Conservation (phyloP, 2,888 invertebrate genomes). For the Atethmia centrago region DNA sequence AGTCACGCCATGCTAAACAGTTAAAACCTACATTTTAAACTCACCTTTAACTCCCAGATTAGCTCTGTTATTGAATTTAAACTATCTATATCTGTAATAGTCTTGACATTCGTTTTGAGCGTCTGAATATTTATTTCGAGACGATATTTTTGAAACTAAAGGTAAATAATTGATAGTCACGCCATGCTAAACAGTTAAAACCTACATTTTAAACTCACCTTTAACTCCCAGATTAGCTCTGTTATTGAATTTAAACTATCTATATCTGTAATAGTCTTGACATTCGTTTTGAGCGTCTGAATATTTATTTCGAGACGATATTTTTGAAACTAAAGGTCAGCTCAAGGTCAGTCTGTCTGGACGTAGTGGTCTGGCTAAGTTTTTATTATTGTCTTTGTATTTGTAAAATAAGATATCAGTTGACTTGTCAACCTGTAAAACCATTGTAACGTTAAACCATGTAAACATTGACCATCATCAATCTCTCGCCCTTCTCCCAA, state of each 20-base stretch:
- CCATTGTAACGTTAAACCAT: background rate
- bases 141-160: slow-evolving; percentile 26
- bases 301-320: slow-evolving; percentile 36
- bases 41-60: background rate
- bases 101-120: slow-evolving; percentile 26
- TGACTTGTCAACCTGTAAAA: background rate
- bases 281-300: slow-evolving; percentile 22
- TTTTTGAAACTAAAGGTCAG: slow-evolving; percentile 21
- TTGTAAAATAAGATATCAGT: background rate
- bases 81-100: slow-evolving; percentile 6
- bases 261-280: slow-evolving; percentile 9
- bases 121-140: slow-evolving; percentile 33
- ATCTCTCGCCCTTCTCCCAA: background rate
- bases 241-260: background rate
- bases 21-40: background rate
- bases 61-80: background rate
- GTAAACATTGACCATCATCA: background rate
- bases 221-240: background rate
- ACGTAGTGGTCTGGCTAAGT: background rate
- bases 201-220: background rate
- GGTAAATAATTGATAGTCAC: background rate
- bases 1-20: background rate
- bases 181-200: background rate
- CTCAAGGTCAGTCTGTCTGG: slow-evolving; percentile 25
- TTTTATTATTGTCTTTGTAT: slow-evolving; percentile 13